Percentiles rank a stretch among this genome's conserved stretches.
These are phyloP conservation scores for Andricus curvator DNA, from an alignment of 2,888 invertebrate genomes.

Conservation along the genomic window DNA sequence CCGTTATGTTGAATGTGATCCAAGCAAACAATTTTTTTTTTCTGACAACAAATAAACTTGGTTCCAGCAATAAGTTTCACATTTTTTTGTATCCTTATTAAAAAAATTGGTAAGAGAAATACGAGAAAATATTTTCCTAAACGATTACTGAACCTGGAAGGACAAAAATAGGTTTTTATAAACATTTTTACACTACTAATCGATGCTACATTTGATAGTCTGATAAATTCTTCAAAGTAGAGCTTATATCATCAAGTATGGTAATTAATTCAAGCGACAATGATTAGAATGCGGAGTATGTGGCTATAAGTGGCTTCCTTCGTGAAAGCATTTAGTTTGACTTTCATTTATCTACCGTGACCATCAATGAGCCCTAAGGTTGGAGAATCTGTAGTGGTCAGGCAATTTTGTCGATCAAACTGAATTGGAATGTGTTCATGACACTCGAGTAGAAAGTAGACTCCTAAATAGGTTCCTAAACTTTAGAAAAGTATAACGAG, in stretches of 20 bases:
- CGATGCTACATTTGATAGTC: not conserved
- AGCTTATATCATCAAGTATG: not conserved
- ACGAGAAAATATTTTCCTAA: no score
- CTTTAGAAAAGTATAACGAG: not conserved
- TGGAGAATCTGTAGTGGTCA: not conserved
- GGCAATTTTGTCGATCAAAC: not conserved
- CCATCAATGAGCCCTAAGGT: not conserved
- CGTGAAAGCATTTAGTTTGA: constrained; percentile 31
- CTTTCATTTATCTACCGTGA: constrained; percentile 22
- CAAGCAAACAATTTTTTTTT: no score
- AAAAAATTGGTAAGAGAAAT: no score
- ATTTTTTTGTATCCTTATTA: no score
- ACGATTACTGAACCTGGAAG: no score
- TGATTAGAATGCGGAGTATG: constrained; percentile 9
- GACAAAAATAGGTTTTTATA: no score
- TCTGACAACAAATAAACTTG: no score
- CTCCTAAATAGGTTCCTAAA: not conserved
- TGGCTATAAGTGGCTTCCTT: not conserved
- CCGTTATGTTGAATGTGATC: no score
- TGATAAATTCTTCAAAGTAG: no score
- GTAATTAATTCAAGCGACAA: constrained; percentile 16
- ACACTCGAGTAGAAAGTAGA: not conserved
- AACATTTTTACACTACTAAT: not conserved
- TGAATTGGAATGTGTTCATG: not conserved
- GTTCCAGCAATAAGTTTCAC: no score